These are phyloP conservation scores for Sycophila texana DNA, from an alignment of 2,888 invertebrate species.

Conservation along the genomic window DNA sequence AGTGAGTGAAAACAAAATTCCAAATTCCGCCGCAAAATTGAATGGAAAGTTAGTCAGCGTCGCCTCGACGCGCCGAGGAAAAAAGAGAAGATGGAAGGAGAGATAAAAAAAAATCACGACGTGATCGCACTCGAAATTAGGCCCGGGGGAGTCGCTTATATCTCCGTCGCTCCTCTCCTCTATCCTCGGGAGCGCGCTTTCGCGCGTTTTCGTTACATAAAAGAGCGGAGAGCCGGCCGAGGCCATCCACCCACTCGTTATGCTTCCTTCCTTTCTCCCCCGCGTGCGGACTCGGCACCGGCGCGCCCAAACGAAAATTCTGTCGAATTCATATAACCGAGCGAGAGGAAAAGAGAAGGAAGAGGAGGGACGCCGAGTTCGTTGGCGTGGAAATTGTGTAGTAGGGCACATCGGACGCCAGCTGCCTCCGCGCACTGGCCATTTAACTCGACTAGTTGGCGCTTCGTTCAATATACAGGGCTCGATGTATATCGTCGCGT, in stretches of 20 bases:
- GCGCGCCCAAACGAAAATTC: conserved; percentile 6
- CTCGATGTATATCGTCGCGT: background rate
- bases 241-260: conserved; percentile 39
- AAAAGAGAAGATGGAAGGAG: no score
- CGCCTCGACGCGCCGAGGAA: no score
- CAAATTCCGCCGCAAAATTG: background rate
- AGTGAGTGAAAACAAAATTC: no score
- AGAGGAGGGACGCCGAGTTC: conserved; percentile 27
- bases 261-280: conserved; percentile 37
- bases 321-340: conserved; percentile 10
- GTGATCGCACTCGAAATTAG: conserved; percentile 29
- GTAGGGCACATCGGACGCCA: conserved; percentile 3
- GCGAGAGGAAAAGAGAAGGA: conserved; percentile 15
- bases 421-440: conserved; percentile 37
- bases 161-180: background rate
- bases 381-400: background rate
- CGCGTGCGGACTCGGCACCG: background rate
- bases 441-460: conserved; percentile 41
- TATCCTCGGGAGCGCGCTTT: conserved; percentile 6
- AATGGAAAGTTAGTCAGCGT: background rate
- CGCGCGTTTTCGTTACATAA: conserved; percentile 37
- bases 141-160: background rate
- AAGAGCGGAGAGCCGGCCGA: conserved; percentile 22
- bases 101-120: background rate
- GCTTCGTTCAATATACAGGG: conserved; percentile 28